Evolutionary conservation across 1,140 invertebrate species (phyloP).

Genomic region (Xylocopa sonorina): DNA sequence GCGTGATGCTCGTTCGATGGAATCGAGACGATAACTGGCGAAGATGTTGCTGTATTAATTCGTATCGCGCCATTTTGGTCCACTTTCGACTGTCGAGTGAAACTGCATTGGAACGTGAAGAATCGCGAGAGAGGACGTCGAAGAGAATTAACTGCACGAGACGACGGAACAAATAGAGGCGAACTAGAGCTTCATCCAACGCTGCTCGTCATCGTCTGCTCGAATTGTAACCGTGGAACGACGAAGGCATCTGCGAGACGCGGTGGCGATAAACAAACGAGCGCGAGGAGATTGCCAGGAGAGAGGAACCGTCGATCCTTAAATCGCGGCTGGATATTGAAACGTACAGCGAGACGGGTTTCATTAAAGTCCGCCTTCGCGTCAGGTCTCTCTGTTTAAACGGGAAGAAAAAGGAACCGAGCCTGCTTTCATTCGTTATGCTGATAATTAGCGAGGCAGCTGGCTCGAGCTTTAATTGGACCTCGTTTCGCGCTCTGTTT

Average conservation of each 20-base stretch:
- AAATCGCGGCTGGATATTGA: background rate
- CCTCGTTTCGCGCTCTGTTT: background rate
- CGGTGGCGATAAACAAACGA: background rate
- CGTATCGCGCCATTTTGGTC: no score
- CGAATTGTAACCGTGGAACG: conserved; percentile 3
- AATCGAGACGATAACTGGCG: no score
- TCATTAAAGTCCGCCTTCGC: background rate
- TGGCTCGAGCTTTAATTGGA: conserved; percentile 4
- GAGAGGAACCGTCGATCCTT: background rate
- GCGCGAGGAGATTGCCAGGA: background rate
- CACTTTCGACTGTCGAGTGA: background rate
- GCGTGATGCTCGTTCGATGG: no score
- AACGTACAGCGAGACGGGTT: background rate
- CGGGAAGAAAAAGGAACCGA: background rate
- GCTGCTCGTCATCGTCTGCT: conserved; percentile 6
- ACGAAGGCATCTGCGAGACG: background rate
- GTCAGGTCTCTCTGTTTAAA: background rate
- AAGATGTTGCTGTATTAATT: no score
- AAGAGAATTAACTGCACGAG: background rate
- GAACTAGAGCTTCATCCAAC: conserved; percentile 12
- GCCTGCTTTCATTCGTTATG: background rate
- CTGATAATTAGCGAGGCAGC: conserved; percentile 5
- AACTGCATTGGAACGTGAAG: background rate
- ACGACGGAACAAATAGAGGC: conserved; percentile 17
- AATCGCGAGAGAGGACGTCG: background rate